These are phyloP conservation scores for Apoderus coryli DNA, from an alignment of 2,888 invertebrate genomes.

Conservation along the genomic window DNA sequence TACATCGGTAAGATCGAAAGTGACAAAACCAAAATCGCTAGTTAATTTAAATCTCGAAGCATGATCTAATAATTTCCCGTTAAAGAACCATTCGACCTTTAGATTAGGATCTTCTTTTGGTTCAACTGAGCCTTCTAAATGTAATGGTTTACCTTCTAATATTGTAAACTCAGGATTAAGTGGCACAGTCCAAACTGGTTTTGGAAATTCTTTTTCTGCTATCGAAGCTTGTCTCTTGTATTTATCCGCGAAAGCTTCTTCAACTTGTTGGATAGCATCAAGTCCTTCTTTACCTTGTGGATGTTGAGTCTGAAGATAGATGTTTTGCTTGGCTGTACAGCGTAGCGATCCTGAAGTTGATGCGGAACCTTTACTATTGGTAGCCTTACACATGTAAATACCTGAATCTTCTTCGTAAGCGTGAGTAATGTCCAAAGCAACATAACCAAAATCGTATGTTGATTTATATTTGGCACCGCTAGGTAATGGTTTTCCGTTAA, in stretches of 20 bases:
- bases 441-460: constrained; percentile 91
- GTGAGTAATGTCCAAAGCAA: constrained; percentile 77
- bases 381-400: constrained; percentile 79
- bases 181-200: constrained; percentile 77
- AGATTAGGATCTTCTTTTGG: constrained; percentile 86
- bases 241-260: constrained; percentile 62
- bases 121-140: constrained; percentile 88
- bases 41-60: constrained; percentile 84
- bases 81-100: constrained; percentile 89
- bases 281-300: constrained; percentile 86
- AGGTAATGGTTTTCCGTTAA: constrained; percentile 80
- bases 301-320: constrained; percentile 83
- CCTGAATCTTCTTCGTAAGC: constrained; percentile 88
- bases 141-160: constrained; percentile 70
- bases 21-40: constrained; percentile 93
- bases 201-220: constrained; percentile 65
- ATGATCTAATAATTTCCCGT: constrained; percentile 74
- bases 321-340: constrained; percentile 64
- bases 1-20: constrained; percentile 80
- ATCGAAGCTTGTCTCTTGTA: constrained; percentile 52
- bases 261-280: constrained; percentile 79
- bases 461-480: constrained; percentile 83
- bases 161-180: constrained; percentile 66
- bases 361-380: constrained; percentile 78
- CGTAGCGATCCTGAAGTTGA: constrained; percentile 79